These are phyloP conservation scores for Aphidius ervi DNA, from an alignment of 1,140 invertebrate species.

Conservation along the genomic window DNA sequence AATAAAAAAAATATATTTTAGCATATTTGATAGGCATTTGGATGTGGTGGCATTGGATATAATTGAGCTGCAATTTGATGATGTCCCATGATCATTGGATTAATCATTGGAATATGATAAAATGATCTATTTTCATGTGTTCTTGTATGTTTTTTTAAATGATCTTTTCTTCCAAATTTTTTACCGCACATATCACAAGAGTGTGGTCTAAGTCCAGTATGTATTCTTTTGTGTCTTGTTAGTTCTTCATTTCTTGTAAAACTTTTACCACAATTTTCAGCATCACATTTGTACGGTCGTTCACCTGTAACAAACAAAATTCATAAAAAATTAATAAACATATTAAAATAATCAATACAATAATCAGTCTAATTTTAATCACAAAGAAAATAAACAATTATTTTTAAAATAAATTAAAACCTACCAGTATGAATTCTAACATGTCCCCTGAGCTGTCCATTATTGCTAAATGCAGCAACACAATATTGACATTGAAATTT, in stretches of 20 bases:
- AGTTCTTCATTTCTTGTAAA: constrained; percentile 93
- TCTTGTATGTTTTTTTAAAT: constrained; percentile 76
- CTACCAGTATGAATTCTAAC: constrained; percentile 85
- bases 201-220: constrained; percentile 78
- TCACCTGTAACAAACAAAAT: constrained; percentile 61
- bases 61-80: constrained; percentile 6
- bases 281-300: constrained; percentile 80
- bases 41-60: constrained; percentile 23
- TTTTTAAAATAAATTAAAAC: constrained; percentile 22
- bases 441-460: constrained; percentile 88
- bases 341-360: neutral
- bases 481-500: constrained; percentile 86
- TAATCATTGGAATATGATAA: constrained; percentile 23
- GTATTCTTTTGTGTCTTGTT: constrained; percentile 86
- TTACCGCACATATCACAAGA: constrained; percentile 77
- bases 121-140: constrained; percentile 58
- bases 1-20: no score
- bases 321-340: constrained; percentile 6
- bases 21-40: no score
- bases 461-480: constrained; percentile 86
- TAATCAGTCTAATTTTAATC: no score
- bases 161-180: constrained; percentile 84
- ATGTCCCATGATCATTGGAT: constrained; percentile 7
- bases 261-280: constrained; percentile 77
- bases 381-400: neutral